phyloP scores from a whole-genome alignment of 2,113 vertebrate species.

The Bubo blakistoni region DNA sequence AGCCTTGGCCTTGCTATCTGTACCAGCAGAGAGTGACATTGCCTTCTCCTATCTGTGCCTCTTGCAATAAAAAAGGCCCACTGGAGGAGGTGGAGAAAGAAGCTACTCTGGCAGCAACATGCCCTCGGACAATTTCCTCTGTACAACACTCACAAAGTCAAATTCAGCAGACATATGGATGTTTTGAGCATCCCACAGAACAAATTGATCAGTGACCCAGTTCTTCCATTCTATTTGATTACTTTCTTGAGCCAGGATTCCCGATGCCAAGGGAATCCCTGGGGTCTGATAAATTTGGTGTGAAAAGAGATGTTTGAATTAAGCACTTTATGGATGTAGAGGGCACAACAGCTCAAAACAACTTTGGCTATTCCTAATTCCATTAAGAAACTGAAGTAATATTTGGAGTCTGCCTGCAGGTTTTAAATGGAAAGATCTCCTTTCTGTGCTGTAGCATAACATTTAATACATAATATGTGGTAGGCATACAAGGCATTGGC shows the following conservation, averaged over 20 bases:
- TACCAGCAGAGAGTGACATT: background rate
- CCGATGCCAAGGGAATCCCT: background rate
- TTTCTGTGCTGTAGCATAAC: background rate
- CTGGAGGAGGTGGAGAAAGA: background rate
- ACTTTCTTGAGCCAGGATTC: background rate
- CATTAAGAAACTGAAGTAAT: background rate
- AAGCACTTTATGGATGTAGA: background rate
- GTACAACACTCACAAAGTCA: background rate
- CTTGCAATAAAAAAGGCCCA: background rate
- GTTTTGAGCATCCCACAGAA: background rate
- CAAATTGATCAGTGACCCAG: background rate
- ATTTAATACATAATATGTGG: background rate
- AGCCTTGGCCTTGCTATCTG: background rate
- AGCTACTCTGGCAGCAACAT: background rate
- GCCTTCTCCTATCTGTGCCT: background rate
- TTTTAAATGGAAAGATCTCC: background rate
- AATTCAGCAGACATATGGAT: background rate
- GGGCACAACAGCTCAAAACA: background rate
- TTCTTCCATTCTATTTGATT: constrained; percentile 27
- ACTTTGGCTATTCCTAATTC: background rate
- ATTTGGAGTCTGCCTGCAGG: background rate
- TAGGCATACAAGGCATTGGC: background rate
- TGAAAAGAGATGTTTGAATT: constrained; percentile 3
- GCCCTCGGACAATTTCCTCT: background rate
- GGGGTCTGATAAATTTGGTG: background rate